Conservation (phyloP, 37 sponge, comb jelly and placozoan genomes). For the Spongilla lacustris region DNA sequence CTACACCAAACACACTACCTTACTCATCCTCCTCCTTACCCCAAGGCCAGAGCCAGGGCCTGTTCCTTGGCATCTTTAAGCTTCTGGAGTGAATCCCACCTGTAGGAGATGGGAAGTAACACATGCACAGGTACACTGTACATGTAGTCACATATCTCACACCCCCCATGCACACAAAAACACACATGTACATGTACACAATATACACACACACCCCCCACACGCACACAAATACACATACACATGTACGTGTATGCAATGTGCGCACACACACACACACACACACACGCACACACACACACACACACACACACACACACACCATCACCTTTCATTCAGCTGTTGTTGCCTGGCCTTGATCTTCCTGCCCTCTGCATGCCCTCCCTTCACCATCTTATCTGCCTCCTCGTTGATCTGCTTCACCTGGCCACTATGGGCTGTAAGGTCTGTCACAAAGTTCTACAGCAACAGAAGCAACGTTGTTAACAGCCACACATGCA, state of each 20-base stretch:
- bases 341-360: constrained; percentile 74
- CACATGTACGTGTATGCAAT: not conserved
- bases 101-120: not conserved
- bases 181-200: not conserved
- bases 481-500: not conserved
- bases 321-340: constrained; percentile 58
- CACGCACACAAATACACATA: not conserved
- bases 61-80: constrained; percentile 61
- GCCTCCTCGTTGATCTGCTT: constrained; percentile 76
- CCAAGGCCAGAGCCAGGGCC: constrained; percentile 56
- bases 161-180: not conserved
- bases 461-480: not conserved
- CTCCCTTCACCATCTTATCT: constrained; percentile 71
- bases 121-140: too few relatives aligned
- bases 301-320: not conserved
- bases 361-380: constrained; percentile 63
- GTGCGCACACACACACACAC: not conserved
- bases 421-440: constrained; percentile 68
- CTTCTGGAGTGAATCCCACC: constrained; percentile 77
- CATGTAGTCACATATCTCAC: too few relatives aligned
- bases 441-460: constrained; percentile 81
- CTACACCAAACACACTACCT: too few relatives aligned
- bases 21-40: constrained; percentile 22
- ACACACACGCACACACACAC: not conserved
- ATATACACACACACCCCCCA: not conserved